These are phyloP conservation scores for Lottia scabra DNA, from an alignment of 2,888 invertebrate species.

Conservation along the genomic window DNA sequence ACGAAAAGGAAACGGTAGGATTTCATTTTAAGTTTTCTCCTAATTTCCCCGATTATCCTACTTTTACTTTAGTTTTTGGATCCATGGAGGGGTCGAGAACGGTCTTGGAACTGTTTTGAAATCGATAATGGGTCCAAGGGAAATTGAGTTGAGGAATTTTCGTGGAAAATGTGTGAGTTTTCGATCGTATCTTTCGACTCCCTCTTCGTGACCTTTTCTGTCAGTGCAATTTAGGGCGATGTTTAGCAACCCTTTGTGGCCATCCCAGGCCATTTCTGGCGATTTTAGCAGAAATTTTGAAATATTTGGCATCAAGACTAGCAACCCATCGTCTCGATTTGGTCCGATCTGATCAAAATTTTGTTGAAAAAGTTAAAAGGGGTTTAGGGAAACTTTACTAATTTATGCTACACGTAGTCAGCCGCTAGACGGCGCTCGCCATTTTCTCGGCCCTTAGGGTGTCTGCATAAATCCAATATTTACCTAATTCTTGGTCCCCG, in stretches of 20 bases:
- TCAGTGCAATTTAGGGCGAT: constrained; percentile 3
- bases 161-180: no score
- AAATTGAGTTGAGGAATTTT: no score
- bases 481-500: no score
- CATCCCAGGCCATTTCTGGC: no score
- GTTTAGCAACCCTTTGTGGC: background rate
- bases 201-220: background rate
- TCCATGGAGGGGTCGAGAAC: background rate
- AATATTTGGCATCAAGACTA: no score
- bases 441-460: background rate
- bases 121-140: no score
- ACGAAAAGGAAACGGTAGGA: constrained; percentile 3
- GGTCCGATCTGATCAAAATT: no score
- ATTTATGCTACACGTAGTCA: constrained; percentile 3
- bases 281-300: no score
- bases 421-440: background rate
- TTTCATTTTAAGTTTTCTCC: background rate
- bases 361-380: background rate
- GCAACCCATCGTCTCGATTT: no score
- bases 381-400: background rate
- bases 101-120: no score
- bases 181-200: background rate
- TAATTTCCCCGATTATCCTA: background rate
- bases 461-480: no score
- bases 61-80: background rate